These are phyloP conservation scores for Epistrophe grossulariae DNA, from an alignment of 2,888 invertebrate species.

Conservation along the genomic window DNA sequence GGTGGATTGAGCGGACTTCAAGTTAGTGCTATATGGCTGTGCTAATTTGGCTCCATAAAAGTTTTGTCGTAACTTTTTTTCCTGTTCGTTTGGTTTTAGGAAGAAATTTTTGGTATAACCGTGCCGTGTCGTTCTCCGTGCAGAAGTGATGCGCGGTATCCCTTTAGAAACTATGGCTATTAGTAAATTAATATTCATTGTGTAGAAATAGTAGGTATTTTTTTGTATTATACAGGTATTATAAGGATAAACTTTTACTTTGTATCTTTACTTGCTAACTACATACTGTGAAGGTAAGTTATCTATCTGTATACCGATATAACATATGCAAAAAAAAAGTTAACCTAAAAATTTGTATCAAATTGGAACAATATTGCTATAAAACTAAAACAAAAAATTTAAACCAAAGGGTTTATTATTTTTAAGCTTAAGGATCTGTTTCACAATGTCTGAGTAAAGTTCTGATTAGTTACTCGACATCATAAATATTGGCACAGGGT, in stretches of 20 bases:
- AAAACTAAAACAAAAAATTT: too few relatives aligned
- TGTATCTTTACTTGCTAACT: background rate
- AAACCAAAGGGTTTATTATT: too few relatives aligned
- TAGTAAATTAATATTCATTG: conserved; percentile 59
- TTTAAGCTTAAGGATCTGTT: too few relatives aligned
- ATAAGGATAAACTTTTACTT: conserved; percentile 15
- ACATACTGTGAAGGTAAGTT: background rate
- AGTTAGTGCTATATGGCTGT: conserved; percentile 32
- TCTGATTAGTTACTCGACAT: too few relatives aligned
- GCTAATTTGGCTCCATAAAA: conserved; percentile 71
- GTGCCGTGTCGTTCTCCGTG: conserved; percentile 6
- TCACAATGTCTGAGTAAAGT: too few relatives aligned
- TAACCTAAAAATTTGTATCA: too few relatives aligned
- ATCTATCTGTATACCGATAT: background rate
- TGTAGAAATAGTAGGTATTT: conserved; percentile 29
- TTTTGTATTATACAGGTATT: background rate
- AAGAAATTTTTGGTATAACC: conserved; percentile 27
- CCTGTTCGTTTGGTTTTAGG: conserved; percentile 31
- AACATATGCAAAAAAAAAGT: background rate
- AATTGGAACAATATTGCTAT: too few relatives aligned
- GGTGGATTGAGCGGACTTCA: conserved; percentile 45
- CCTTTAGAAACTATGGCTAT: conserved; percentile 53
- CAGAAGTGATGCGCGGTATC: conserved; percentile 48
- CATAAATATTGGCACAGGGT: too few relatives aligned
- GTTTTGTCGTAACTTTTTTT: conserved; percentile 59